These are phyloP conservation scores for Stichodactyla helianthus DNA, from an alignment of 64 coral and sea anemone genomes.

Conservation along the genomic window DNA sequence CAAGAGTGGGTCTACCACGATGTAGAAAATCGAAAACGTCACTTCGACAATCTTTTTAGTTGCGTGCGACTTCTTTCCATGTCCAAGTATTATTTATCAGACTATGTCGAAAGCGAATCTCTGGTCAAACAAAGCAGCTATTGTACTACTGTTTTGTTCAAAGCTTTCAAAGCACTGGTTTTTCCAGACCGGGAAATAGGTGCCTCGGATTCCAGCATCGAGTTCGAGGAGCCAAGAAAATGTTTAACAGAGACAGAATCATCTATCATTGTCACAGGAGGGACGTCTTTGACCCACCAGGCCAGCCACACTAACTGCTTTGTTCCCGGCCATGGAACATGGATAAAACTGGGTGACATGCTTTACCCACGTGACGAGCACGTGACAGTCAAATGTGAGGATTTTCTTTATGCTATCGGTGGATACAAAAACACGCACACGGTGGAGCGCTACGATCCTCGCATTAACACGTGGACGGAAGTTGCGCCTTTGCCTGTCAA, in stretches of 20 bases:
- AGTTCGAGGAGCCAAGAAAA: conserved; percentile 25
- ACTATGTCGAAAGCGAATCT: conserved; percentile 9
- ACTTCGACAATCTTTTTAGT: conserved; percentile 33
- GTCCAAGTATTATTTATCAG: conserved; percentile 35
- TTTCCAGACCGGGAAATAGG: not conserved
- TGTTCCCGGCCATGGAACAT: not conserved
- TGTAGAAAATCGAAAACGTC: not conserved
- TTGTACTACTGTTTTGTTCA: conserved; percentile 13
- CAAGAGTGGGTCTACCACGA: conserved; percentile 33
- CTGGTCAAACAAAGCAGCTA: conserved; percentile 23
- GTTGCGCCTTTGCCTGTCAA: not conserved
- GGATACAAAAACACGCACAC: not conserved
- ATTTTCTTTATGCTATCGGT: conserved; percentile 30
- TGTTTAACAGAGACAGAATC: not conserved
- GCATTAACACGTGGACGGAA: conserved; percentile 21
- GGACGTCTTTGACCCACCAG: not conserved
- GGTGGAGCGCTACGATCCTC: conserved; percentile 42
- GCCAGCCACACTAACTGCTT: not conserved
- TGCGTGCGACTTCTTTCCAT: conserved; percentile 30
- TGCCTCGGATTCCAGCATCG: not conserved
- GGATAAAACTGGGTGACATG: conserved; percentile 32
- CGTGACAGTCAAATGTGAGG: conserved; percentile 27
- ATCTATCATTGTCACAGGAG: conserved; percentile 27
- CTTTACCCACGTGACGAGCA: conserved; percentile 6
- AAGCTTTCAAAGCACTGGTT: not conserved